These are phyloP conservation scores for Desmodus rotundus DNA, from an alignment of 2,113 vertebrate genomes.

Conservation along the genomic window DNA sequence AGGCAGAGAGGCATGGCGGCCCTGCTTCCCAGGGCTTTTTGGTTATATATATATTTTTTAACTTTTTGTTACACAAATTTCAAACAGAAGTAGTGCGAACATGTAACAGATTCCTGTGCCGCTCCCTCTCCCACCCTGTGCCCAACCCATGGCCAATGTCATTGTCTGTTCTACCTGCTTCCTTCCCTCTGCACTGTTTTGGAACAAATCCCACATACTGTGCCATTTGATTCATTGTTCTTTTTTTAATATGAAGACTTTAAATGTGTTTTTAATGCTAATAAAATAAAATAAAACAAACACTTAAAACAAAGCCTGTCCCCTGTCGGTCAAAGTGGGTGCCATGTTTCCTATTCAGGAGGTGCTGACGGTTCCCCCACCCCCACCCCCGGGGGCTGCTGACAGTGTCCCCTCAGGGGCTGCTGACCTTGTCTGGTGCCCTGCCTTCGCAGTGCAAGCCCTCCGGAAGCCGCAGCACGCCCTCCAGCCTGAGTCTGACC, in stretches of 20 bases:
- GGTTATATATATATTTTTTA: not conserved
- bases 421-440: slow-evolving; percentile 55
- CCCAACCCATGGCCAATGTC: not conserved
- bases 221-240: not conserved
- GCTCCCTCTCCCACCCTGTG: rapidly evolving
- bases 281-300: slow-evolving; percentile 69
- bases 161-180: not conserved
- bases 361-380: not conserved
- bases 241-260: slow-evolving; percentile 69
- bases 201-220: not conserved
- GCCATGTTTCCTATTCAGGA: rapidly evolving
- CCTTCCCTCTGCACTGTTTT: not conserved
- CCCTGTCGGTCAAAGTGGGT: not conserved
- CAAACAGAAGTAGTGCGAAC: not conserved
- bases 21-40: not conserved
- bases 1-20: not conserved
- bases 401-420: not conserved
- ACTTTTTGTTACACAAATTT: not conserved
- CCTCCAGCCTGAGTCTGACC: slow-evolving; percentile 96
- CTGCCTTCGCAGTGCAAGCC: slow-evolving; percentile 91
- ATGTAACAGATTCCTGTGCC: not conserved
- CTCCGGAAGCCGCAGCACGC: slow-evolving; percentile 90
- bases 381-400: not conserved
- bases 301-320: slow-evolving; percentile 68
- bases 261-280: slow-evolving; percentile 59